Evolutionary conservation across 35 echinoderm and acorn worm species (phyloP).

Genomic region (Lytechinus variegatus): DNA sequence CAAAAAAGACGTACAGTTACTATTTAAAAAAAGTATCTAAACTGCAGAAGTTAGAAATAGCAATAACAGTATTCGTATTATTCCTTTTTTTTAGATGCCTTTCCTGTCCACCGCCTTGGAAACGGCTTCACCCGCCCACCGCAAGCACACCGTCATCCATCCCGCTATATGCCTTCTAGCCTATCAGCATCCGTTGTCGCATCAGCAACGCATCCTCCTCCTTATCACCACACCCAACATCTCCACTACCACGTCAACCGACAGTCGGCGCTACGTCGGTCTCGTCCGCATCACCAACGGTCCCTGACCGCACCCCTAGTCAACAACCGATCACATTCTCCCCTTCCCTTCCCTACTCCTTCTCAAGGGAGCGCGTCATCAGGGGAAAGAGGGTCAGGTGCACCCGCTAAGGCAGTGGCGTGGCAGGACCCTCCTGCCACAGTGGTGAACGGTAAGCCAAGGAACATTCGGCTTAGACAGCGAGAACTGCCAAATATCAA

Average conservation of each 20-base stretch:
- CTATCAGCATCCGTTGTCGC: background rate
- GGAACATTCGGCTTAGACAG: background rate
- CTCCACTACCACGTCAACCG: conserved; percentile 17
- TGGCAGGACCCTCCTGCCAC: conserved; percentile 40
- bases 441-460: background rate
- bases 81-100: background rate
- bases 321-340: background rate
- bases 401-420: conserved; percentile 30
- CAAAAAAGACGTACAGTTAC: no score
- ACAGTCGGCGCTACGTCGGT: background rate
- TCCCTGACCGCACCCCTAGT: background rate
- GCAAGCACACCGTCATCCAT: background rate
- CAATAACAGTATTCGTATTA: background rate
- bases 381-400: background rate
- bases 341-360: background rate
- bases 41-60: no score
- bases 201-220: background rate
- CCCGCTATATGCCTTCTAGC: background rate
- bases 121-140: background rate
- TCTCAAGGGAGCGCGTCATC: background rate
- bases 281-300: conserved; percentile 3
- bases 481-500: conserved; percentile 31
- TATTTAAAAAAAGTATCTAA: no score
- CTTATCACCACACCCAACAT: background rate
- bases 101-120: conserved; percentile 6